phyloP scores from a whole-genome alignment of 2,888 invertebrate genomes.

The Melanchra persicariae region DNA sequence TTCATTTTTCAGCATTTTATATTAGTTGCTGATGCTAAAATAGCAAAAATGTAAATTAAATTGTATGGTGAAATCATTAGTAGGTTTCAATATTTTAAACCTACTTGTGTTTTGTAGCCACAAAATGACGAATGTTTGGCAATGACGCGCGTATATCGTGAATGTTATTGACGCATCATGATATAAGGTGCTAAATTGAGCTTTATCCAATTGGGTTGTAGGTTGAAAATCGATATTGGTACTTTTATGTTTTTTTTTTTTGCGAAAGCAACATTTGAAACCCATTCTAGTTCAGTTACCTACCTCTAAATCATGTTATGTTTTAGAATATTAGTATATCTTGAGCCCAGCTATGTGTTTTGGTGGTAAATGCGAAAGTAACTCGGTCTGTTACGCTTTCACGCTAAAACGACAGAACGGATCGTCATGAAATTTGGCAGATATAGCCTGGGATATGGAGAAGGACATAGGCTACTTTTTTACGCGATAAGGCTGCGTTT shows the following conservation, averaged over 20 bases:
- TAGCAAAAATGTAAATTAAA: neutral
- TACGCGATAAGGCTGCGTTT: too few species aligned
- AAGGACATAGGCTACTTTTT: too few species aligned
- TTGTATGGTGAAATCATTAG: slow-evolving; percentile 11
- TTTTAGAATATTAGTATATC: neutral
- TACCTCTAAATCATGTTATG: neutral
- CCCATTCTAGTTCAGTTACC: neutral
- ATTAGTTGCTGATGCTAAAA: too few species aligned
- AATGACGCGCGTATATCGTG: slow-evolving; percentile 13
- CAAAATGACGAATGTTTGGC: slow-evolving; percentile 21
- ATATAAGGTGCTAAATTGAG: neutral
- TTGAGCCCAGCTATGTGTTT: too few species aligned
- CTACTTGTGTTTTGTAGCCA: neutral
- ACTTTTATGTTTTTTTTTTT: slow-evolving; percentile 1
- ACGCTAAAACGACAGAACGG: too few species aligned
- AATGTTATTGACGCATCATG: slow-evolving; percentile 14
- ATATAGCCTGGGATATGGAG: too few species aligned
- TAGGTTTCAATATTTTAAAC: neutral
- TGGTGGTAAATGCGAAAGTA: too few species aligned
- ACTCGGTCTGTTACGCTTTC: too few species aligned
- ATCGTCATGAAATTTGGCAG: too few species aligned
- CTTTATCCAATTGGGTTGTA: neutral
- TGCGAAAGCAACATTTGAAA: neutral
- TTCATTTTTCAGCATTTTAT: too few species aligned
- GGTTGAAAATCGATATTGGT: slow-evolving; percentile 5